Percentiles rank a stretch among this genome's conserved stretches.
Evolutionary conservation across 2,797 vertebrate species (phyloP).

Genomic region (Karalla daura): DNA sequence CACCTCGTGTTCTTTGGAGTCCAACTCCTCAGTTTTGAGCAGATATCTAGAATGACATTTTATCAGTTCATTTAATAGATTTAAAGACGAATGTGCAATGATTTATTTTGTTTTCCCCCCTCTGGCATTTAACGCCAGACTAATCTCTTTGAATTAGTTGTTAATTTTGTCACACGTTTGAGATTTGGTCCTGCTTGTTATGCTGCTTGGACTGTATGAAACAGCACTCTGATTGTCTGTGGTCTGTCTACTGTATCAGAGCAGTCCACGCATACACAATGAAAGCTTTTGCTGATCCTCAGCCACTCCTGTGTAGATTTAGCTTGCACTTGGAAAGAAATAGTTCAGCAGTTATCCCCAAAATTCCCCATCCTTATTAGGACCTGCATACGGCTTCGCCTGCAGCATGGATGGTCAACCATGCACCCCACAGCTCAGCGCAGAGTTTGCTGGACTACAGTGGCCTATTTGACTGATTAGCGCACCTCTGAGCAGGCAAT

Average conservation of each 20-base stretch:
- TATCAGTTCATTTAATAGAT: slow-evolving; percentile 18
- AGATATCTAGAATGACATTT: slow-evolving; percentile 23
- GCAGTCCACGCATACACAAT: slow-evolving; percentile 6
- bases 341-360: not conserved
- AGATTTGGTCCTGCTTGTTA: slow-evolving; percentile 28
- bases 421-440: not conserved
- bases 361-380: slow-evolving; percentile 14
- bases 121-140: slow-evolving; percentile 40
- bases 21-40: slow-evolving; percentile 13
- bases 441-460: slow-evolving; percentile 3
- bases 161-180: slow-evolving; percentile 41
- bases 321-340: slow-evolving; percentile 11
- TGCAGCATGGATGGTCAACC: slow-evolving; percentile 4
- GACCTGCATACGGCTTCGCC: slow-evolving; percentile 3
- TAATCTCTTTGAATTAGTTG: slow-evolving; percentile 49
- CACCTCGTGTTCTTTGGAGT: slow-evolving; percentile 1
- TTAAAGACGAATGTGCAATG: slow-evolving; percentile 40
- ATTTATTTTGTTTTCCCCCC: slow-evolving; percentile 42
- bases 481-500: slow-evolving; percentile 12
- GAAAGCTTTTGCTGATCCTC: slow-evolving; percentile 18
- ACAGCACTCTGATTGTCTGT: not conserved
- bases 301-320: slow-evolving; percentile 17
- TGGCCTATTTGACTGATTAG: slow-evolving; percentile 47
- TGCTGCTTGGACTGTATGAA: slow-evolving; percentile 1
- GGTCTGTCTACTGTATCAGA: slow-evolving; percentile 13